phyloP scores from a whole-genome alignment of 37 sponge, comb jelly and placozoan genomes.

The Dysidea cf. avara region DNA sequence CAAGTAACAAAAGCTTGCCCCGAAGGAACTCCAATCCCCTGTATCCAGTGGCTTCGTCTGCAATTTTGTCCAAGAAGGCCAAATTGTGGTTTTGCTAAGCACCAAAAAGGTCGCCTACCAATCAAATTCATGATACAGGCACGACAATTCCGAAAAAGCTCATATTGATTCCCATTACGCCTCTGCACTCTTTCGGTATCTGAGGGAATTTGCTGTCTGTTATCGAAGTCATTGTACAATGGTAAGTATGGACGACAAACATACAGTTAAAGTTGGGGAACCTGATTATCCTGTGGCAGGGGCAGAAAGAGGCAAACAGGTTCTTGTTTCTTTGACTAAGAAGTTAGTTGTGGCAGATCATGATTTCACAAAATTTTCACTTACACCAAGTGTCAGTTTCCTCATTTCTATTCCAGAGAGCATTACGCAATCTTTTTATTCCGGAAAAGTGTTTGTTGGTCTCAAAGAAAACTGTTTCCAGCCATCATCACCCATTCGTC shows the following conservation, averaged over 20 bases:
- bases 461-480: conserved; percentile 40
- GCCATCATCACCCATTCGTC: conserved; percentile 41
- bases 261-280: neutral
- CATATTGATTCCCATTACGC: conserved; percentile 25
- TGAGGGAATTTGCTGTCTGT: neutral
- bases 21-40: conserved; percentile 20
- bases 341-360: too few species aligned
- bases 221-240: neutral
- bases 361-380: too few species aligned
- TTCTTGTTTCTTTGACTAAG: conserved; percentile 6
- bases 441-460: conserved; percentile 26
- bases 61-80: conserved; percentile 32
- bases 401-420: neutral
- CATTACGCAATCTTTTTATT: neutral
- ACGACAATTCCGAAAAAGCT: conserved; percentile 12
- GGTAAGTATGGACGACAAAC: conserved; percentile 4
- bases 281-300: neutral
- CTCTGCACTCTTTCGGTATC: neutral
- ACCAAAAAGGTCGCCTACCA: neutral
- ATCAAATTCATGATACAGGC: conserved; percentile 17
- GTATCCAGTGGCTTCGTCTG: conserved; percentile 21
- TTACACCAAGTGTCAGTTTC: too few species aligned
- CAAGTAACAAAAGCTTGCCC: conserved; percentile 1
- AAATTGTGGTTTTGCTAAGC: neutral
- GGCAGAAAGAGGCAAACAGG: conserved; percentile 2